Percentiles rank a stretch among this genome's conserved stretches.
These are phyloP conservation scores for Athalia cordata DNA, from an alignment of 2,888 invertebrate species.

Conservation along the genomic window DNA sequence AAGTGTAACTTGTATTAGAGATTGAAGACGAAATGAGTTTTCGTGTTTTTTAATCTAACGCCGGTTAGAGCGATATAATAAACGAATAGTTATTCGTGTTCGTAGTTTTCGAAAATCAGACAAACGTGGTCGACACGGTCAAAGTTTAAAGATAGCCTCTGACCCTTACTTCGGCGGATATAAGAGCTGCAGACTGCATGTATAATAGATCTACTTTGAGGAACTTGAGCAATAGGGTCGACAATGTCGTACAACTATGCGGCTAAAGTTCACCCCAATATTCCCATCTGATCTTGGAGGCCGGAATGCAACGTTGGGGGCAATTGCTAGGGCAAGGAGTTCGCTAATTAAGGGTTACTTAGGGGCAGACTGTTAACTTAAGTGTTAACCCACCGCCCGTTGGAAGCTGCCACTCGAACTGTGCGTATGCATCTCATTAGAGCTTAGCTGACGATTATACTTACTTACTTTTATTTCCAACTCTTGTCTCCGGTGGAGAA, in stretches of 20 bases:
- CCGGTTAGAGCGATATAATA: not conserved
- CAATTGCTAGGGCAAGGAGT: slow-evolving; percentile 62
- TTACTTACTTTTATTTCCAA: not conserved
- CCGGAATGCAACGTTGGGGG: slow-evolving; percentile 59
- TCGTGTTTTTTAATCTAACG: too few species aligned
- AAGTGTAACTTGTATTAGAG: too few species aligned
- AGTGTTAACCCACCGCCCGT: slow-evolving; percentile 42
- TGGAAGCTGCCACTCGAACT: not conserved
- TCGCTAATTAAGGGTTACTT: slow-evolving; percentile 67
- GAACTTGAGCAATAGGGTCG: slow-evolving; percentile 45
- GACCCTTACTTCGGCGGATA: slow-evolving; percentile 33
- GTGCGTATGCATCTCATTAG: slow-evolving; percentile 61
- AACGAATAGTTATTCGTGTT: not conserved
- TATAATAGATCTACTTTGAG: slow-evolving; percentile 45
- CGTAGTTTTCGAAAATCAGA: slow-evolving; percentile 33
- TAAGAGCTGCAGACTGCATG: slow-evolving; percentile 35
- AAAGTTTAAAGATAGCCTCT: slow-evolving; percentile 46
- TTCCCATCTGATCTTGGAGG: not conserved
- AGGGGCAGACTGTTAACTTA: slow-evolving; percentile 48
- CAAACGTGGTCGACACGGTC: slow-evolving; percentile 34
- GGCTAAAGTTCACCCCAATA: not conserved
- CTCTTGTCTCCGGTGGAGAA: not conserved
- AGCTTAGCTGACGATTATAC: slow-evolving; percentile 33
- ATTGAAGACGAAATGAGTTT: too few species aligned
- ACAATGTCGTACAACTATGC: not conserved